These are phyloP conservation scores for Dinocampus coccinellae DNA, from an alignment of 2,888 invertebrate species.

Conservation along the genomic window DNA sequence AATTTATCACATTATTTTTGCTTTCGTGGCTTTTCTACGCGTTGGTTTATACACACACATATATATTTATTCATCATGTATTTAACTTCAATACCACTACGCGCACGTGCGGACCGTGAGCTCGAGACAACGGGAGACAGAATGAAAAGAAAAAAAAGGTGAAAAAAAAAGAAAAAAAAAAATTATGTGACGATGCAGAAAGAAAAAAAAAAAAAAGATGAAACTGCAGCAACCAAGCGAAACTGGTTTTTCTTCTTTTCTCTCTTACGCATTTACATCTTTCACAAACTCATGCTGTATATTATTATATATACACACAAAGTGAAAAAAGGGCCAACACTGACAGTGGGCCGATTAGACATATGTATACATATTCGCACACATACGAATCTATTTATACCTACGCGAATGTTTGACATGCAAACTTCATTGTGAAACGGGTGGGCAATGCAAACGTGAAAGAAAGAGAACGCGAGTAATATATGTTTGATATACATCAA, in stretches of 20 bases:
- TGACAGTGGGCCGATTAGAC: not conserved
- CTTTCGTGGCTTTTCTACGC: not conserved
- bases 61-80: constrained; percentile 45
- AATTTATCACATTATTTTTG: not conserved
- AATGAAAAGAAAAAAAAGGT: constrained; percentile 29
- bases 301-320: constrained; percentile 12
- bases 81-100: constrained; percentile 54
- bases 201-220: constrained; percentile 29
- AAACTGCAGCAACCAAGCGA: constrained; percentile 35
- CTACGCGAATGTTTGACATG: not conserved
- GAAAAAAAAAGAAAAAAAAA: constrained; percentile 47
- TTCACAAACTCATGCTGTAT: constrained; percentile 22
- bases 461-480: not conserved
- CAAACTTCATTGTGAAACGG: constrained; percentile 1
- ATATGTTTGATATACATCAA: not conserved
- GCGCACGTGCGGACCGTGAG: constrained; percentile 58
- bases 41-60: constrained; percentile 15
- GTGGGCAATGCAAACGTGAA: not conserved
- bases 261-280: not conserved
- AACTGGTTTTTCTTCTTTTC: constrained; percentile 46
- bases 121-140: constrained; percentile 37
- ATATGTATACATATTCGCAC: not conserved
- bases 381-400: constrained; percentile 25
- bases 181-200: constrained; percentile 15
- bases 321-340: constrained; percentile 13